phyloP scores from a whole-genome alignment of 30 jellyfish, hydroid and myxozoan species.

The Cassiopea xamachana region DNA sequence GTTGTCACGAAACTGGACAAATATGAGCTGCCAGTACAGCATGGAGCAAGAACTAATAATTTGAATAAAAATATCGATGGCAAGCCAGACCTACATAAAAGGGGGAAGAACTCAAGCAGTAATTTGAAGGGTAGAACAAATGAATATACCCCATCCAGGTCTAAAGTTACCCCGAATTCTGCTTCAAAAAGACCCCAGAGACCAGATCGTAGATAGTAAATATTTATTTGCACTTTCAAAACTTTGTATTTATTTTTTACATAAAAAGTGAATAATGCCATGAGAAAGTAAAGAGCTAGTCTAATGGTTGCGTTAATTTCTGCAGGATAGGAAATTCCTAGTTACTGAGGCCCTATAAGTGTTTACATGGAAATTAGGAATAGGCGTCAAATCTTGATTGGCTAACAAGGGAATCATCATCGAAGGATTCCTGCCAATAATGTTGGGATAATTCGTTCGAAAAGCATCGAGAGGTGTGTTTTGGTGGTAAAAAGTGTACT shows the following conservation, averaged over 20 bases:
- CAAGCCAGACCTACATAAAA: neutral
- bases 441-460: no score
- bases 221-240: neutral
- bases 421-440: no score
- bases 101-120: neutral
- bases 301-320: neutral
- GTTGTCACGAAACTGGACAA: constrained; percentile 62
- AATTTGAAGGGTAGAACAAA: neutral
- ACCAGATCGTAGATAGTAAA: constrained; percentile 7
- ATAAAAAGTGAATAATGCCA: neutral
- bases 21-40: constrained; percentile 25
- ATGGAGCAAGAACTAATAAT: neutral
- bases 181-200: constrained; percentile 1
- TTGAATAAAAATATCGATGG: neutral
- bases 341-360: neutral
- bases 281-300: neutral
- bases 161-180: neutral
- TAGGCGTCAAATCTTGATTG: no score
- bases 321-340: neutral
- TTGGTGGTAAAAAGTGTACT: no score
- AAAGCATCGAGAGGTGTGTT: no score
- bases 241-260: neutral
- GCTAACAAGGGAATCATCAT: no score
- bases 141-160: neutral
- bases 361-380: no score